Conservation (phyloP, 2,113 vertebrate genomes). For the Sterna hirundo region DNA sequence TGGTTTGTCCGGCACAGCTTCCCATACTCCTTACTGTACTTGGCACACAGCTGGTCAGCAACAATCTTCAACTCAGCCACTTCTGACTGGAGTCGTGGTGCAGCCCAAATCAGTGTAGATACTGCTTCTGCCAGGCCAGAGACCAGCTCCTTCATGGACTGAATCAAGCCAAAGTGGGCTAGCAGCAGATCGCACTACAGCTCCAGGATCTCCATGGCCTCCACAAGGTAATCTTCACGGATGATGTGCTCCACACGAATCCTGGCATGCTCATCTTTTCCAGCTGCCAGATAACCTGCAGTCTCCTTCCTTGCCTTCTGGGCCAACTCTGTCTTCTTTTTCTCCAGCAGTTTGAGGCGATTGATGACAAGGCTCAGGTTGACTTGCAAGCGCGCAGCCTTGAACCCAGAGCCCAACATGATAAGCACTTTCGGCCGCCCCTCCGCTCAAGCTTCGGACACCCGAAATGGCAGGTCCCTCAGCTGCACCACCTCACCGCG, state of each 20-base stretch:
- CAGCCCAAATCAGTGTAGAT: conserved; percentile 96
- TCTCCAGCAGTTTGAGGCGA: conserved; percentile 95
- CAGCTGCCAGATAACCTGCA: conserved; percentile 92
- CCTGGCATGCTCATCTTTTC: conserved; percentile 94
- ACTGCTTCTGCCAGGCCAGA: conserved; percentile 94
- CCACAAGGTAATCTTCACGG: conserved; percentile 97
- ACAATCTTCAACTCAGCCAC: conserved; percentile 93
- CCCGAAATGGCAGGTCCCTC: too few species aligned
- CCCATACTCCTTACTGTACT: conserved; percentile 99
- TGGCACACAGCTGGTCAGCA: conserved; percentile 95
- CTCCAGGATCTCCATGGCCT: conserved; percentile 99
- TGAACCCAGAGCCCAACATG: conserved; percentile 94
- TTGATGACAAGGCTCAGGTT: conserved; percentile 97
- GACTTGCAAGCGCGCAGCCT: conserved; percentile 91
- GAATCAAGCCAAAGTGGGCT: conserved; percentile 93
- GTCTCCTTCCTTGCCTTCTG: conserved; percentile 98
- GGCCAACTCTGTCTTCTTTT: conserved; percentile 97
- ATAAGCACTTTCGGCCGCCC: conserved; percentile 1
- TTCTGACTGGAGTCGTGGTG: conserved; percentile 92
- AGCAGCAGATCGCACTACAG: conserved; percentile 95
- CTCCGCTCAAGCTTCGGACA: too few species aligned
- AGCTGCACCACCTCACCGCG: too few species aligned
- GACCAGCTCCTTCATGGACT: conserved; percentile 97
- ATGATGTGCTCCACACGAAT: conserved; percentile 99
- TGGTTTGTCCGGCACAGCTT: conserved; percentile 97